Evolutionary conservation across 1,140 invertebrate species (phyloP).

Genomic region (Vanessa tameamea): DNA sequence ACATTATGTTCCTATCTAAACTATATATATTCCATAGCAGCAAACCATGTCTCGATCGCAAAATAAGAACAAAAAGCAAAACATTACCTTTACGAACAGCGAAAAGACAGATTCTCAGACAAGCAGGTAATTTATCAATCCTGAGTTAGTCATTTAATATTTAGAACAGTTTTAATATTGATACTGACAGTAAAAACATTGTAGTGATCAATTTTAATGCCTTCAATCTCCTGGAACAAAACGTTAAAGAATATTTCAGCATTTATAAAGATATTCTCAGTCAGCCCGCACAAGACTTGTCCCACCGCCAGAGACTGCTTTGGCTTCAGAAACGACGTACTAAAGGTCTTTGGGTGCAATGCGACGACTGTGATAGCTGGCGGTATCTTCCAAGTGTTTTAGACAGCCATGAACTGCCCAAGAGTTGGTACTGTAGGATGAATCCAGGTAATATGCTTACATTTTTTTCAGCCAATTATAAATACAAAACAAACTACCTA

Average conservation of each 20-base stretch:
- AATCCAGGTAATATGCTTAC: conserved; percentile 76
- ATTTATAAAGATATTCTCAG: conserved; percentile 59
- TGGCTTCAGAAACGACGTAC: conserved; percentile 79
- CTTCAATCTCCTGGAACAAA: background rate
- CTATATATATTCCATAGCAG: background rate
- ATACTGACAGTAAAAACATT: too few relatives aligned
- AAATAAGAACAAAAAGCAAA: conserved; percentile 14
- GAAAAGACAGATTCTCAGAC: conserved; percentile 26
- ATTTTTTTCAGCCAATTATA: conserved; percentile 1
- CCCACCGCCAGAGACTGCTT: conserved; percentile 57
- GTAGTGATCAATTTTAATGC: too few relatives aligned
- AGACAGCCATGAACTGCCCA: conserved; percentile 82
- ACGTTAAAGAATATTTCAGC: conserved; percentile 12
- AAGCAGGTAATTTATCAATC: conserved; percentile 15
- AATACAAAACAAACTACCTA: too few relatives aligned
- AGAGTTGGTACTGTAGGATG: conserved; percentile 84
- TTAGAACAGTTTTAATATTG: background rate
- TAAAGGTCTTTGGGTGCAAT: conserved; percentile 83
- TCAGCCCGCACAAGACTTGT: conserved; percentile 50
- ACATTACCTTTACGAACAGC: conserved; percentile 37
- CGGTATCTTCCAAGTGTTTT: conserved; percentile 80
- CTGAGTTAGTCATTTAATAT: background rate
- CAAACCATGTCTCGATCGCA: background rate
- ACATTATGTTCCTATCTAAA: background rate
- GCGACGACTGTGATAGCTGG: conserved; percentile 82